phyloP scores from a whole-genome alignment of 2,888 invertebrate genomes.

The Hirudinaria manillensis region DNA sequence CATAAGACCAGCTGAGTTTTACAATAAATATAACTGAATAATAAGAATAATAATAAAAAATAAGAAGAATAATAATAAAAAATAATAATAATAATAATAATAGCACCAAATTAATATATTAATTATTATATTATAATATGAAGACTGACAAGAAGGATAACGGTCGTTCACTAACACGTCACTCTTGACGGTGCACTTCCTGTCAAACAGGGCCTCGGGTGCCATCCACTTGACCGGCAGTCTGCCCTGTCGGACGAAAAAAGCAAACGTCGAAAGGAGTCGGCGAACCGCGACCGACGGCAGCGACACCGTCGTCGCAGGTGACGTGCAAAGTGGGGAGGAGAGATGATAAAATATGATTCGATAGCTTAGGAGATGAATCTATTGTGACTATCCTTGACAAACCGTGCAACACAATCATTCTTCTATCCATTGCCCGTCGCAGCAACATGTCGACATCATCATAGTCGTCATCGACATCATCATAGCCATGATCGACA shows the following conservation, averaged over 20 bases:
- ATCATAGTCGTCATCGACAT: too few relatives aligned
- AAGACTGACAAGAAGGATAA: background rate
- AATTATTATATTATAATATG: background rate
- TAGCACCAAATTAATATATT: background rate
- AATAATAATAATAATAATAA: background rate
- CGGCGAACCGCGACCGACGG: too few relatives aligned
- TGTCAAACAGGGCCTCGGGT: slow-evolving; percentile 89
- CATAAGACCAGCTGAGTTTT: slow-evolving; percentile 60
- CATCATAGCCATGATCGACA: too few relatives aligned
- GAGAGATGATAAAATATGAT: too few relatives aligned
- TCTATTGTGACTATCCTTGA: too few relatives aligned
- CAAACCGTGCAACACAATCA: too few relatives aligned
- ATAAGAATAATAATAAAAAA: slow-evolving; percentile 64
- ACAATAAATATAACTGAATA: slow-evolving; percentile 94
- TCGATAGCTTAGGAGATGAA: too few relatives aligned
- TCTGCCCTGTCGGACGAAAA: slow-evolving; percentile 61
- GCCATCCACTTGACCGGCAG: slow-evolving; percentile 99
- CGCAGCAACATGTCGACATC: too few relatives aligned
- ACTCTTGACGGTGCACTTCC: slow-evolving; percentile 71
- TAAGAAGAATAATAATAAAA: background rate
- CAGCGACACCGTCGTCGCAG: too few relatives aligned
- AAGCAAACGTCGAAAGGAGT: background rate
- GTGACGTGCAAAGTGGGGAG: too few relatives aligned
- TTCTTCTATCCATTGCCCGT: too few relatives aligned
- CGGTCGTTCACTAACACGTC: slow-evolving; percentile 62